Evolutionary conservation across 1,140 invertebrate genomes (phyloP).

Genomic region (Aphis craccivora): DNA sequence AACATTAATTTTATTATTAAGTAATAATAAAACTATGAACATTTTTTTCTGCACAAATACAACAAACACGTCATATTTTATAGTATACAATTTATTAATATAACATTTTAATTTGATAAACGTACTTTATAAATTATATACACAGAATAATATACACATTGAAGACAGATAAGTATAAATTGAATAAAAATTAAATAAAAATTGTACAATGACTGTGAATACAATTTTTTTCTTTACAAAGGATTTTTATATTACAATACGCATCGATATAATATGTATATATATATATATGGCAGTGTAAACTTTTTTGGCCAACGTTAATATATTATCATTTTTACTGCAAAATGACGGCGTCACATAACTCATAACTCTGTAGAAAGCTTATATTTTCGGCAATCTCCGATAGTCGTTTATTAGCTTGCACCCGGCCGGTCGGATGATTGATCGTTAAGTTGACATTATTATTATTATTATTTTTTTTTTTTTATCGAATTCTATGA

Average conservation of each 20-base stretch:
- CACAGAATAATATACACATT: not conserved
- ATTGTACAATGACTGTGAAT: not conserved
- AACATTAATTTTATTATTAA: not conserved
- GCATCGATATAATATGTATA: not conserved
- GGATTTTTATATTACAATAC: not conserved
- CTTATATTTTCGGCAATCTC: not conserved
- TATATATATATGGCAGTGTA: not conserved
- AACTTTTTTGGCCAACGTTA: not conserved
- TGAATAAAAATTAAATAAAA: not conserved
- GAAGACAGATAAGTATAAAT: not conserved
- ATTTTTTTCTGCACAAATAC: not conserved
- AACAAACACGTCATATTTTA: not conserved
- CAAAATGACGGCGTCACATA: not conserved
- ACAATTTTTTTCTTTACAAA: not conserved
- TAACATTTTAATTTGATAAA: not conserved
- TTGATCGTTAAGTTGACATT: not conserved
- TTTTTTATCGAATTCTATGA: not conserved
- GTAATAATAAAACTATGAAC: not conserved
- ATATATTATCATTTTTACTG: constrained; percentile 15
- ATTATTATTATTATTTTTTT: not conserved
- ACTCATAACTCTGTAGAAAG: not conserved
- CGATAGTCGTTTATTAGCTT: not conserved
- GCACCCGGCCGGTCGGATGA: not conserved
- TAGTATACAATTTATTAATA: no score
- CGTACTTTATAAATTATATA: not conserved